Conservation (phyloP, 2,113 vertebrate genomes). For the Carlito syrichta region DNA sequence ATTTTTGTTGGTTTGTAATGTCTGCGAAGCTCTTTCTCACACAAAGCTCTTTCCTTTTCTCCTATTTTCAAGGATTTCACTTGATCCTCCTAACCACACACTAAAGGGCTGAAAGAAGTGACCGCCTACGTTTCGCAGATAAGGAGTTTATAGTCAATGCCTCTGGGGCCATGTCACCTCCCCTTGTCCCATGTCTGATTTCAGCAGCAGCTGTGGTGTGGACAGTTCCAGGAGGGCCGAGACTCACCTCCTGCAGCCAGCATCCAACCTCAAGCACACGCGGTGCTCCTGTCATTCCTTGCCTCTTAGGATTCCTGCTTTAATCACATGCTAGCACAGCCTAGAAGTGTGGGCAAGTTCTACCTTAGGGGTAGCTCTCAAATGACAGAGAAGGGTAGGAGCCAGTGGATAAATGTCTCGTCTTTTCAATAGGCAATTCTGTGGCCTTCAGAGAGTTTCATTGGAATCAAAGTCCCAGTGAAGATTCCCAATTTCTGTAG, state of each 20-base stretch:
- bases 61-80: background rate
- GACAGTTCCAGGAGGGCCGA: background rate
- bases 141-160: background rate
- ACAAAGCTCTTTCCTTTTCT: background rate
- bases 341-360: background rate
- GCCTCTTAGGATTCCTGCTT: background rate
- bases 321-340: background rate
- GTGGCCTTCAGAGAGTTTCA: background rate
- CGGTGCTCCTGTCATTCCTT: background rate
- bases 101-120: background rate
- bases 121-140: background rate
- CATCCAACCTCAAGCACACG: background rate
- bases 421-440: background rate
- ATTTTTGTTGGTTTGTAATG: background rate
- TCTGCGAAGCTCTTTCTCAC: background rate
- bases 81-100: background rate
- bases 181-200: background rate
- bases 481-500: fast-evolving
- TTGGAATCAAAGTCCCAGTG: background rate
- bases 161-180: background rate
- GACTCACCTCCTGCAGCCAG: background rate
- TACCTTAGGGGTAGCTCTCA: background rate
- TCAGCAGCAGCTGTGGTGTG: background rate
- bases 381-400: background rate
- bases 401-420: background rate